These are phyloP conservation scores for Mesocentrotus franciscanus DNA, from an alignment of 53 echinoderm and acorn worm species.

Conservation along the genomic window DNA sequence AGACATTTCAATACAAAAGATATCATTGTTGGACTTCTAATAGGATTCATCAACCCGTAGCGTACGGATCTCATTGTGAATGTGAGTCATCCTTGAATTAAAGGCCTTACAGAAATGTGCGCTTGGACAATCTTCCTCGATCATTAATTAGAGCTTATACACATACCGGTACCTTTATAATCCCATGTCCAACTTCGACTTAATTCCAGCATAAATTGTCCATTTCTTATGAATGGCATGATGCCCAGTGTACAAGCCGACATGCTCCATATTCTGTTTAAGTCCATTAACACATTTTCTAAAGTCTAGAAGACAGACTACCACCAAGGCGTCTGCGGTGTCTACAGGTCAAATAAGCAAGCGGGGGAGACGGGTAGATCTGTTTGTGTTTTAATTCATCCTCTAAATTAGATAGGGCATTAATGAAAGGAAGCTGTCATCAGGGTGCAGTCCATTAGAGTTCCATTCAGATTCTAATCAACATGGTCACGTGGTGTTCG, in stretches of 20 bases:
- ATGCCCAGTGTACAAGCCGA: background rate
- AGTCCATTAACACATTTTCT: background rate
- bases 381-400: conserved; percentile 47
- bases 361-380: background rate
- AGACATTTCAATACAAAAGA: too few species aligned
- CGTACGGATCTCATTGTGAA: too few species aligned
- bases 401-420: conserved; percentile 36
- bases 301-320: background rate
- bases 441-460: conserved; percentile 42
- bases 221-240: background rate
- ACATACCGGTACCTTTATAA: background rate
- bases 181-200: background rate
- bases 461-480: conserved; percentile 28
- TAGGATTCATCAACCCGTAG: too few species aligned
- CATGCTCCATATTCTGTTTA: background rate
- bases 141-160: too few species aligned
- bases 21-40: too few species aligned
- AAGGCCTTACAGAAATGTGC: too few species aligned
- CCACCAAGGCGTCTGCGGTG: background rate
- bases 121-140: too few species aligned
- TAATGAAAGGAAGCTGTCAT: conserved; percentile 49
- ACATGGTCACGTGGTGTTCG: background rate
- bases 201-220: background rate
- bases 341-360: conserved; percentile 34
- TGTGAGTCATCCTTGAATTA: too few species aligned